Evolutionary conservation across 30 jellyfish, hydroid and myxozoan genomes (phyloP).

Genomic region (Cassiopea andromeda): DNA sequence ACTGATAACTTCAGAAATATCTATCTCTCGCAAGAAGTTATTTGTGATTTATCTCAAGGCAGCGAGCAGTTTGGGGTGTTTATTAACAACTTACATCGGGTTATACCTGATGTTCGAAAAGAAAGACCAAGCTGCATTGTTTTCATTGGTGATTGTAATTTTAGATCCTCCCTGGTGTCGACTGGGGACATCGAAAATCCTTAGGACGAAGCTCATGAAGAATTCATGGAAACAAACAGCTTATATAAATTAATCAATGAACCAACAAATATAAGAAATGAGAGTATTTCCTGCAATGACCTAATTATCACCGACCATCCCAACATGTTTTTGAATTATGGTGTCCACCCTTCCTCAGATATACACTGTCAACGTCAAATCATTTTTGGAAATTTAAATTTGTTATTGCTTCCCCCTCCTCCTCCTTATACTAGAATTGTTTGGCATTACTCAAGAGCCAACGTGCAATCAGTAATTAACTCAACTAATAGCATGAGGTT

Average conservation of each 20-base stretch:
- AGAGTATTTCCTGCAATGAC: background rate
- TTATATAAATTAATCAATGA: conserved; percentile 25
- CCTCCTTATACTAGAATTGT: conserved; percentile 24
- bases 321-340: background rate
- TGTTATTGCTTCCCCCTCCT: background rate
- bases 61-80: background rate
- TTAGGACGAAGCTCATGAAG: conserved; percentile 24
- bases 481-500: background rate
- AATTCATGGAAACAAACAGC: conserved; percentile 32
- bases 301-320: background rate
- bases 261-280: conserved; percentile 37
- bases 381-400: conserved; percentile 15
- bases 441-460: conserved; percentile 35
- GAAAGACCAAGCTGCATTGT: background rate
- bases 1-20: conserved; percentile 1
- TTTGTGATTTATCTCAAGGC: background rate
- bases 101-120: no score
- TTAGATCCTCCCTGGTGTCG: background rate
- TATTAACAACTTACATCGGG: background rate
- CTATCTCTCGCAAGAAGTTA: background rate
- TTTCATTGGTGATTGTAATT: background rate
- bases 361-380: conserved; percentile 42
- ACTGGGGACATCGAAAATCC: background rate
- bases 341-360: conserved; percentile 41
- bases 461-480: background rate